Evolutionary conservation across 2,888 invertebrate genomes (phyloP).

Genomic region (Polydrusus tereticollis): DNA sequence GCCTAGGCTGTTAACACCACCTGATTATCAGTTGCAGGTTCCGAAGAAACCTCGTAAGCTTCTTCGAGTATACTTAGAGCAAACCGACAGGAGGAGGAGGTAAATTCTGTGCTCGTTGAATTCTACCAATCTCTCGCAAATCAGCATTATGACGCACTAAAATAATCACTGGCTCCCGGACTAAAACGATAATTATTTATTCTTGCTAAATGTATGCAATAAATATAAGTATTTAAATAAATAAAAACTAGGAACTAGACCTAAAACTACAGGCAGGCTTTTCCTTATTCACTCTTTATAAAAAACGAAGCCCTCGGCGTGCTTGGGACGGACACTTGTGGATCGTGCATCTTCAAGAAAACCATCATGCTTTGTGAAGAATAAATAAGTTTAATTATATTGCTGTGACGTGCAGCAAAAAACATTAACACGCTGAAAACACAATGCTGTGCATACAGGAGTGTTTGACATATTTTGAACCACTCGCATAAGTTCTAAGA

Average conservation of each 20-base stretch:
- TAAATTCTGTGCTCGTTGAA: too few species aligned
- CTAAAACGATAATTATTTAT: neutral
- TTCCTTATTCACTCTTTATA: conserved; percentile 51
- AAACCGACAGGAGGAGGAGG: too few species aligned
- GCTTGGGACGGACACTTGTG: conserved; percentile 52
- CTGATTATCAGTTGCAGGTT: too few species aligned
- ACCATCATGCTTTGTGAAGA: conserved; percentile 51
- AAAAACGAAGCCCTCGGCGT: conserved; percentile 54
- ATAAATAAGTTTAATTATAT: conserved; percentile 8
- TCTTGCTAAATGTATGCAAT: neutral
- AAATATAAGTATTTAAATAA: neutral
- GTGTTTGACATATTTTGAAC: too few species aligned
- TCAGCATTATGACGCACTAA: too few species aligned
- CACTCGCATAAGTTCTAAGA: too few species aligned
- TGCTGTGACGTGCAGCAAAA: neutral
- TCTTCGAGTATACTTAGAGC: too few species aligned
- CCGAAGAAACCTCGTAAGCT: too few species aligned
- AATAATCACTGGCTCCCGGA: neutral
- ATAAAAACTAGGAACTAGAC: neutral
- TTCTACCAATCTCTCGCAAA: too few species aligned
- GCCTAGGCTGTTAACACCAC: too few species aligned
- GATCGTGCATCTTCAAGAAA: conserved; percentile 52
- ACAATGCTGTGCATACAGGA: neutral
- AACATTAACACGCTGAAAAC: neutral
- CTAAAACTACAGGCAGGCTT: conserved; percentile 9